Percentiles rank a stretch among this genome's conserved stretches.
These are phyloP conservation scores for Pluvialis apricaria DNA, from an alignment of 2,113 vertebrate species.

Conservation along the genomic window DNA sequence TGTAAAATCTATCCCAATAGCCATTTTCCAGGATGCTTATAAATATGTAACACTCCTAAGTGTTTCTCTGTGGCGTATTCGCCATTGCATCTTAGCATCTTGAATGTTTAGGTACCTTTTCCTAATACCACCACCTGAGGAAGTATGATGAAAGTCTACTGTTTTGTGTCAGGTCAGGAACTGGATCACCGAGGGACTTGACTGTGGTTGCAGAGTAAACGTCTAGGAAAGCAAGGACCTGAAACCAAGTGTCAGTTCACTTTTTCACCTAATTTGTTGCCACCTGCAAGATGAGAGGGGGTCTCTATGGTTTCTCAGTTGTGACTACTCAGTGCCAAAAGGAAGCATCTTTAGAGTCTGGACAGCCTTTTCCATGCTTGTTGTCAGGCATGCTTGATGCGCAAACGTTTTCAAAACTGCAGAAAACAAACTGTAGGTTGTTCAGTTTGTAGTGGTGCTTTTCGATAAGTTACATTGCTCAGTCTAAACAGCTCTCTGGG, in stretches of 20 bases:
- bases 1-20: background rate
- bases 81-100: background rate
- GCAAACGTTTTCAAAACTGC: background rate
- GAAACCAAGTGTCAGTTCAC: background rate
- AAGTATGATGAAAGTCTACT: background rate
- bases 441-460: background rate
- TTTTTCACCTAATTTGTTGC: background rate
- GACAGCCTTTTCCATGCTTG: background rate
- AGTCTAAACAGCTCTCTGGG: background rate
- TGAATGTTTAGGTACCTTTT: background rate
- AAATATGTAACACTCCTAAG: background rate
- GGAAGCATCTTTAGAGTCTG: background rate
- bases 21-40: background rate
- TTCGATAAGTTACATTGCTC: background rate
- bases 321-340: background rate
- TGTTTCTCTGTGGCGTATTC: background rate
- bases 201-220: background rate
- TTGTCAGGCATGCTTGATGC: background rate
- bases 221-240: background rate
- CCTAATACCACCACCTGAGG: background rate
- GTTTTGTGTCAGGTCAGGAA: background rate
- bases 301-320: background rate
- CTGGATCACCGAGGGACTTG: background rate
- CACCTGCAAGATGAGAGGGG: background rate
- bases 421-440: background rate